Evolutionary conservation across 2,888 invertebrate genomes (phyloP).

Genomic region (Poecilobothrus nobilitatus): DNA sequence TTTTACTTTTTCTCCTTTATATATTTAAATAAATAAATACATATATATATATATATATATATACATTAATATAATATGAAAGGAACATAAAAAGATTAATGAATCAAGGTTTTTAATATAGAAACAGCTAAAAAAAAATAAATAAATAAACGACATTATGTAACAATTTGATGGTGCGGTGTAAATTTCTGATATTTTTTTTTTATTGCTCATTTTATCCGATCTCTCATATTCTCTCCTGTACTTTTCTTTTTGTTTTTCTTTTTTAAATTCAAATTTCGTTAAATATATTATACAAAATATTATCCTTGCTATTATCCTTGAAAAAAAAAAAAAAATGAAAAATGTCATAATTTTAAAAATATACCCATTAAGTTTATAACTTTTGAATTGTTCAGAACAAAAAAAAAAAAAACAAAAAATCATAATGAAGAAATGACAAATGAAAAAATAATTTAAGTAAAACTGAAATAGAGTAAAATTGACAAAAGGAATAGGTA

Average conservation of each 20-base stretch:
- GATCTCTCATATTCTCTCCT: too few species aligned
- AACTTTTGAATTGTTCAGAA: not conserved
- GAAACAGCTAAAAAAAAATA: too few species aligned
- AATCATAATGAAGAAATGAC: not conserved
- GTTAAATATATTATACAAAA: not conserved
- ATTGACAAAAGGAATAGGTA: too few species aligned
- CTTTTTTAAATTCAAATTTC: not conserved
- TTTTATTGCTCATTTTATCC: too few species aligned
- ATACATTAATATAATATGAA: not conserved
- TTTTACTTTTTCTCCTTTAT: too few species aligned
- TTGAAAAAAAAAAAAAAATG: not conserved
- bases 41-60: not conserved
- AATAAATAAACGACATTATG: not conserved
- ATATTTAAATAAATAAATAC: too few species aligned
- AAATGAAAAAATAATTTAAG: slow-evolving; percentile 1
- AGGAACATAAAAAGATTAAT: slow-evolving; percentile 2
- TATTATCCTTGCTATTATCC: slow-evolving; percentile 4
- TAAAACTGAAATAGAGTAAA: not conserved
- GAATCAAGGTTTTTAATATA: not conserved
- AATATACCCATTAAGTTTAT: not conserved
- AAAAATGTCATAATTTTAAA: slow-evolving; percentile 1
- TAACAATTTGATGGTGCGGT: not conserved
- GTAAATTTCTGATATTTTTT: not conserved
- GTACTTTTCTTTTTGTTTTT: not conserved
- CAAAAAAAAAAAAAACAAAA: not conserved